Percentiles rank a stretch among this genome's conserved stretches.
Conservation (phyloP, 2,113 vertebrate species). For the Todiramphus saurophagus region DNA sequence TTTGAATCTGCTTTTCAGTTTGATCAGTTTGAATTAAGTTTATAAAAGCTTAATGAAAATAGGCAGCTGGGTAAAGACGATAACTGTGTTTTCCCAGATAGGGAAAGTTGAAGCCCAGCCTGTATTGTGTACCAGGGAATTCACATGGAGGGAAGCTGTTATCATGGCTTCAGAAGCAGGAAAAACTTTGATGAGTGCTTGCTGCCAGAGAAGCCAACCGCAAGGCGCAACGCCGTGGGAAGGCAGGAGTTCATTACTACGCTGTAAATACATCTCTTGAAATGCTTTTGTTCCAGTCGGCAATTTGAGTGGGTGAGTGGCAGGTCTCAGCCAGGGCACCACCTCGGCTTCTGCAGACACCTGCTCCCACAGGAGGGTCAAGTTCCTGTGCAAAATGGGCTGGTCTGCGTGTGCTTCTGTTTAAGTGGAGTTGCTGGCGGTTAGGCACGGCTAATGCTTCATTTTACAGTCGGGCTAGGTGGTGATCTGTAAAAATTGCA, state of each 20-base stretch:
- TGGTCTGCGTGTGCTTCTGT: rapidly evolving
- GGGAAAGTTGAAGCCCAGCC: not conserved
- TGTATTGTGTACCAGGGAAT: not conserved
- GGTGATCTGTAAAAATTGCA: not conserved
- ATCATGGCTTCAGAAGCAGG: not conserved
- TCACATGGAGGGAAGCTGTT: not conserved
- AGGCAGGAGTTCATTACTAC: not conserved
- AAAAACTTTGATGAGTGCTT: not conserved
- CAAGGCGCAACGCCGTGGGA: rapidly evolving
- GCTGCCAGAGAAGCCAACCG: not conserved
- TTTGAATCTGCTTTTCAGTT: not conserved
- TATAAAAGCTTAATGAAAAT: not conserved
- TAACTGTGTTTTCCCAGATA: not conserved
- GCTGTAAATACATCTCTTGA: not conserved
- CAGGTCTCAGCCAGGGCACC: not conserved
- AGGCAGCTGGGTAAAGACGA: not conserved
- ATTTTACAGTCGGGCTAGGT: rapidly evolving
- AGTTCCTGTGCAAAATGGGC: not conserved
- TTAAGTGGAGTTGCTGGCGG: rapidly evolving
- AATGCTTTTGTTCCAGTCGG: not conserved
- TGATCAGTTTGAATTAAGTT: not conserved
- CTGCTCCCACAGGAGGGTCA: rapidly evolving
- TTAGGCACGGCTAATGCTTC: not conserved
- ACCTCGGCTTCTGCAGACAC: rapidly evolving
- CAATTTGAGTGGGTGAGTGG: rapidly evolving